Conservation (phyloP, 2,888 invertebrate species). For the Drosophila engyochracea region DNA sequence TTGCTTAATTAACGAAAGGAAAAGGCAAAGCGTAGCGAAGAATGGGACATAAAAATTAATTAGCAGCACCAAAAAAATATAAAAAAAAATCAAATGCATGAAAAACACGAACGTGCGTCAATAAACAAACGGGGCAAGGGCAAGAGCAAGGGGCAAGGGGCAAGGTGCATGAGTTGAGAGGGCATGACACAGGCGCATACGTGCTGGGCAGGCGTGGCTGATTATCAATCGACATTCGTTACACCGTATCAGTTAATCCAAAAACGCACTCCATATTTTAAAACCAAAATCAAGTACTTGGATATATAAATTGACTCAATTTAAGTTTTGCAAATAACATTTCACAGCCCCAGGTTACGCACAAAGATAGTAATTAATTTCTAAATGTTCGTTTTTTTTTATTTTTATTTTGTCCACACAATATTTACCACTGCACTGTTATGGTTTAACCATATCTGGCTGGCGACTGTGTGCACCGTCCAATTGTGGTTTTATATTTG, state of each 20-base stretch:
- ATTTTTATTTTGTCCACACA: background rate
- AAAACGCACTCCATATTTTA: background rate
- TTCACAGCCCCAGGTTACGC: background rate
- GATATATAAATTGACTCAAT: background rate
- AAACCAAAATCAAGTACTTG: background rate
- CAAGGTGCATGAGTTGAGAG: constrained; percentile 7
- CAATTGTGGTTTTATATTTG: background rate
- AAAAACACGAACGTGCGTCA: constrained; percentile 4
- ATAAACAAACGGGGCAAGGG: background rate
- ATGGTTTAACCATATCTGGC: constrained; percentile 10
- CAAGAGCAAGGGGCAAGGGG: background rate
- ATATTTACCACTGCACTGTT: background rate
- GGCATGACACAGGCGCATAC: constrained; percentile 12
- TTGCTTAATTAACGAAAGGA: constrained; percentile 73
- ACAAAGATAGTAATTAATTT: background rate
- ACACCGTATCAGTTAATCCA: too few relatives aligned
- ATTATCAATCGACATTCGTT: constrained; percentile 10
- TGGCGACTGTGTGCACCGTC: constrained; percentile 15
- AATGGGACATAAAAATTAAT: constrained; percentile 76
- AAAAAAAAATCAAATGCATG: constrained; percentile 28
- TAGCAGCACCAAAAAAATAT: constrained; percentile 55
- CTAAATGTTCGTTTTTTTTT: background rate
- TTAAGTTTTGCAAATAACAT: background rate
- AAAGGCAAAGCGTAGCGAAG: constrained; percentile 70
- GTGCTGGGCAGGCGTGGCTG: constrained; percentile 38